Percentiles rank a stretch among this genome's conserved stretches.
Evolutionary conservation across 2,888 invertebrate species (phyloP).

Genomic region (Diarsia brunnea): DNA sequence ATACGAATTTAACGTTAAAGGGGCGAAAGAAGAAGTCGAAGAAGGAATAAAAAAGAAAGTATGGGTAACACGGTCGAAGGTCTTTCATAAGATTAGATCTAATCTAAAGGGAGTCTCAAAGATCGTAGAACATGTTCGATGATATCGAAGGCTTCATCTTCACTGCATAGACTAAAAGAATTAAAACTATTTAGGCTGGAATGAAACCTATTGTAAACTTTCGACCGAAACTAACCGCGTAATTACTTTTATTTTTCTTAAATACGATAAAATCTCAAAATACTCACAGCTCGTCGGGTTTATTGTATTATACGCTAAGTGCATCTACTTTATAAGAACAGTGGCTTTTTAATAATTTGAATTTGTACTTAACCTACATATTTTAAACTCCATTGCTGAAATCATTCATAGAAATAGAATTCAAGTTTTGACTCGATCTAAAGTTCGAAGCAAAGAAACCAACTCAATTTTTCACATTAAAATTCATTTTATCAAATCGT

Average conservation of each 20-base stretch:
- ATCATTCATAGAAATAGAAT: conserved; percentile 78
- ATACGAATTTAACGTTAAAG: conserved; percentile 67
- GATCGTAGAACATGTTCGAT: conserved; percentile 78
- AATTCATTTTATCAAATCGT: conserved; percentile 60
- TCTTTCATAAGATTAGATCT: conserved; percentile 74
- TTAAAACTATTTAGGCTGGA: conserved; percentile 88
- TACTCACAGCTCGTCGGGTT: conserved; percentile 91
- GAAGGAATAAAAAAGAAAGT: conserved; percentile 56
- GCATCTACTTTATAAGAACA: conserved; percentile 91
- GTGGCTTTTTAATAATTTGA: conserved; percentile 90
- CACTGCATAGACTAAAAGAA: conserved; percentile 82
- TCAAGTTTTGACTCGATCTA: conserved; percentile 75
- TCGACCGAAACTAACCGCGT: conserved; percentile 84
- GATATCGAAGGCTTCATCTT: conserved; percentile 80
- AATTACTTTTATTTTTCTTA: conserved; percentile 83
- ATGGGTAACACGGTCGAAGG: conserved; percentile 69
- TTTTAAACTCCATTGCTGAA: conserved; percentile 82
- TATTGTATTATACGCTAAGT: conserved; percentile 90
- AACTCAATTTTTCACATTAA: conserved; percentile 58
- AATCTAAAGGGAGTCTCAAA: conserved; percentile 75
- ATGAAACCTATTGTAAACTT: conserved; percentile 83
- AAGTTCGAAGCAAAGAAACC: conserved; percentile 68
- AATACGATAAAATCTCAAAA: conserved; percentile 91
- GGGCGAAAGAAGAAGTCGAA: conserved; percentile 37
- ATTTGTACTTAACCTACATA: conserved; percentile 90